Conservation (phyloP, 2,888 invertebrate species). For the Syrista parreyssii region DNA sequence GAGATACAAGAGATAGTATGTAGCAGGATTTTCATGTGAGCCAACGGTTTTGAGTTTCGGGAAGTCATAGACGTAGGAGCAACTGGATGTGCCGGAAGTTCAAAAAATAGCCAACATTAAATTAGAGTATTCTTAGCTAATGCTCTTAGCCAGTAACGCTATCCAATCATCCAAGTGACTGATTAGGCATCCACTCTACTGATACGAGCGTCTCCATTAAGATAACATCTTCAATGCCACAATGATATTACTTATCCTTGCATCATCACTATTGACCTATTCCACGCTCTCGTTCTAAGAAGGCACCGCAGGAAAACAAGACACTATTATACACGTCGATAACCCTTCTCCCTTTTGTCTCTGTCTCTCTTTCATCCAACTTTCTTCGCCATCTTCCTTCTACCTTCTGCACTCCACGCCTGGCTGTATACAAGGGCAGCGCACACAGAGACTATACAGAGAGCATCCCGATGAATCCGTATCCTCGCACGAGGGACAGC, state of each 20-base stretch:
- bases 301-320: neutral
- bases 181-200: conserved; percentile 16
- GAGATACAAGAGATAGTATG: no score
- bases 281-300: neutral
- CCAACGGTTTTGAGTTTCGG: no score
- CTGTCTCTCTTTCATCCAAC: neutral
- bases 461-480: neutral
- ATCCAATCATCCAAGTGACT: neutral
- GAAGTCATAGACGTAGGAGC: no score
- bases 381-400: conserved; percentile 11
- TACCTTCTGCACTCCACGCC: conserved; percentile 3
- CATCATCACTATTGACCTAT: neutral
- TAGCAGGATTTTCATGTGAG: no score
- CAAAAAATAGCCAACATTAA: neutral
- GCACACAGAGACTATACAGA: neutral
- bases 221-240: conserved; percentile 41
- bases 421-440: neutral
- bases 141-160: neutral
- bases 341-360: conserved; percentile 5
- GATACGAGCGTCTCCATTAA: conserved; percentile 41
- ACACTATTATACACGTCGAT: neutral
- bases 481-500: neutral
- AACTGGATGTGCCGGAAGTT: neutral
- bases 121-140: neutral
- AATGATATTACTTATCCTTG: conserved; percentile 33